Base-by-base conservation (phyloP, 92 coral and sea anemone genomes). In the Porites divaricata region DNA sequence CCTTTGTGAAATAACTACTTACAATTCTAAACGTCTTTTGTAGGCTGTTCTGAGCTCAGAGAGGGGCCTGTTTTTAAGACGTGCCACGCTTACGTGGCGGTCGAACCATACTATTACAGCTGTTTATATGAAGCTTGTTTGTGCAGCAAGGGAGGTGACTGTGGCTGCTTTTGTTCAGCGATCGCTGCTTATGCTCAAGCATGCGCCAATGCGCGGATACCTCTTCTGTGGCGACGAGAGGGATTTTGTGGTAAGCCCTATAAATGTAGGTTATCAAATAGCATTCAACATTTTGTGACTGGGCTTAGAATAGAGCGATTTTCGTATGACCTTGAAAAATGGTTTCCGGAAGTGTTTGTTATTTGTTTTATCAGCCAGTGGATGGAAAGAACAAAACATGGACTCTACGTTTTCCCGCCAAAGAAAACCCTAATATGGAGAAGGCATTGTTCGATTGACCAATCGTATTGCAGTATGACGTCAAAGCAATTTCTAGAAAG, bases 171-270 rank as follows among this genome's bases (percentile, higher is more conserved):
- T 80, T 96, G 99, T 72, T 76, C 99, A 52, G 95, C 98, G 6
- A 87, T 96, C 9, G 96, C 99, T 28, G 92, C 96, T 24, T 96
- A 96, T 67, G 99, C 93, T 1, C 78, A 96, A 35, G 99, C 95
- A 53, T 96, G 99, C 82, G 95, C 95, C 74, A 91, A 95, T 15
- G 72, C 73, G 26, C 98, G 99, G 45, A 88, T 94, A 7, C 85
- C 96, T 22, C 86, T 96, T 53, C 45, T 71, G 14, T 96, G 99
- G 99, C 90, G 99, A 77, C 85, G 95, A 58, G 99, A 96, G 75
- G 99, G 99, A 76, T 93, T 94, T 88, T 96, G 99, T 76, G 98
- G 99, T 96, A 89, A 77, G 45, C 62, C 51, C 19, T 11, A 10
- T 1, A 58, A 6, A 76, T 20, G 59, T 15, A 54, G 2, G 4